Base-by-base conservation (phyloP, 2,797 vertebrate genomes). In the Ispidina lecontei region DNA sequence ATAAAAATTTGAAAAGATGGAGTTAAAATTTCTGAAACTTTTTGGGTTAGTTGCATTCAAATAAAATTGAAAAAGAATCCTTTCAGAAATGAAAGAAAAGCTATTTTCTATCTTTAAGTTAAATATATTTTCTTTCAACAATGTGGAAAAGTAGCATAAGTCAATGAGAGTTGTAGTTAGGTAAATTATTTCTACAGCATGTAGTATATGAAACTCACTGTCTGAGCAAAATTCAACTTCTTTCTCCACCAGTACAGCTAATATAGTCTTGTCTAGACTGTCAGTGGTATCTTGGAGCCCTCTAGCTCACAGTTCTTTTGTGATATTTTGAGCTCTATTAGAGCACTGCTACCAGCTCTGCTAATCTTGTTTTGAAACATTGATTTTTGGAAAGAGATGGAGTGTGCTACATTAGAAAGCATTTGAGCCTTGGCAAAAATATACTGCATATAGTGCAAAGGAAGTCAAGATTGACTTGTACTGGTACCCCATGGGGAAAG, bases 321-420 rank as follows among this genome's bases (percentile, higher is more conserved):
- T 60, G 35, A 54, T 94, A 83, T 82, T 85, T 91, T 91, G 70
- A 84, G 77, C 69, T 88, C 83, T 92, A 82, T 90, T 94, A 75
- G 47, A 89, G 74, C 54, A 58, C 69, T 77, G 47, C 56, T 95
- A 95, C 96, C 46, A 89, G 73, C 54, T 54, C 65, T 77, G 47
- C 59, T 95, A 95, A 97, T 89, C 83, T 47, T 64, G 90, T 84
- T 84, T 89, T 83, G 84, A 95, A 91, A 85, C 76, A 91, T 70
- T 78, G 91, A 93, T 92, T 97, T 96, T 84, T 81, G 81, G 65
- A 91, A 95, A 92, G 65, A 91, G 81, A 70, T 63, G 52, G 41
- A 86, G 75, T 47, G 60, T 54, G 29, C 84, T 76, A 73, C 58
- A 74, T 90, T 64, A 84, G 83, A 91, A 72, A 95, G 43, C 25